Percentiles rank a stretch among this genome's conserved stretches.
phyloP scores from a whole-genome alignment of 1,140 invertebrate species.

The Formica exsecta region DNA sequence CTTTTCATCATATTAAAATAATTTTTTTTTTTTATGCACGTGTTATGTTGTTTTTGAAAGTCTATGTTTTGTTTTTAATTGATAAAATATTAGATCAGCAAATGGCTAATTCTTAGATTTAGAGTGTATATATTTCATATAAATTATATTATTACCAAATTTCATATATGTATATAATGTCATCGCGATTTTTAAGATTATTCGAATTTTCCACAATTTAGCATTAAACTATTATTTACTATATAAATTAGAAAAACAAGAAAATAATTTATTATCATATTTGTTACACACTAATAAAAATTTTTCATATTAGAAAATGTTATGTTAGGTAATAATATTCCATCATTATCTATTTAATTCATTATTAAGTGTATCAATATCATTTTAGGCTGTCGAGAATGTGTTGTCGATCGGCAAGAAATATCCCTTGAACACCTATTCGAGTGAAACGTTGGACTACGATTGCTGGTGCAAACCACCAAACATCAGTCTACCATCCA shows the following conservation, averaged over 20 bases:
- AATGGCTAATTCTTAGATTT: no score
- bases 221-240: no score
- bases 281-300: no score
- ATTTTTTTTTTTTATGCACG: background rate
- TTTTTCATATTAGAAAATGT: background rate
- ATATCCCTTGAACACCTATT: slow-evolving; percentile 90
- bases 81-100: no score
- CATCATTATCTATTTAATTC: background rate
- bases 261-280: no score
- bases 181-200: no score
- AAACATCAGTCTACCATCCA: slow-evolving; percentile 80
- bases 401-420: slow-evolving; percentile 94
- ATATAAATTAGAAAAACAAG: no score
- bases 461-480: slow-evolving; percentile 90
- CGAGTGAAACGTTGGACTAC: slow-evolving; percentile 87
- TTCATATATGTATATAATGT: no score
- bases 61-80: no score
- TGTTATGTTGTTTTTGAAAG: no score
- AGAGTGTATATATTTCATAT: background rate
- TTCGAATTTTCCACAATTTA: no score
- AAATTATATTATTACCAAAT: background rate
- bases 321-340: background rate
- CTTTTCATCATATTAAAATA: background rate
- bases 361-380: slow-evolving; percentile 3
- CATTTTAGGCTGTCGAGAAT: slow-evolving; percentile 92